Evolutionary conservation across 2,888 invertebrate species (phyloP), one percentile per base, ranked within the genome.

Genomic region (Ormyrus rosae): DNA sequence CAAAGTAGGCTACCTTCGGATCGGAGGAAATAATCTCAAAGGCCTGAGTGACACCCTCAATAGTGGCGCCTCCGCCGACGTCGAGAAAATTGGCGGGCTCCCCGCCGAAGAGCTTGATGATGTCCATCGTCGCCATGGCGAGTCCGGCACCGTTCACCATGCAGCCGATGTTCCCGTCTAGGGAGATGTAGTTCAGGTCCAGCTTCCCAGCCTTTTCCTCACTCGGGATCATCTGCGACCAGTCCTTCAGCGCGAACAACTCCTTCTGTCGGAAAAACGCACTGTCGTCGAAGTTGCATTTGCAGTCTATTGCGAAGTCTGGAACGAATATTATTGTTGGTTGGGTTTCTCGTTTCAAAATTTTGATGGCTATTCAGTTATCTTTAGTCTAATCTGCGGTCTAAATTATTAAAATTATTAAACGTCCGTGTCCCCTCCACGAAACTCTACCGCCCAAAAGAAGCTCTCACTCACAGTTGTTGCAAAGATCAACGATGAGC

Each of bases 111-210:
- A 93, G 87, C 85, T 93, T 93, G 84, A 94, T 93, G 56, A 94
- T 93, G 86, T 94, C 94, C 93, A 94, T 94, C 0, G 94, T 94
- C 34, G 93, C 93, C 93, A 94, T 94, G 46, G 94, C 94, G 72
- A 93, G 88, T 51, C 93, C 93, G 76, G 93, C 93, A 56, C 93
- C 93, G 86, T 93, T 93, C 13, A 93, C 93, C 84, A 93, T 88
- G 85, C 93, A 93, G 0, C 93, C 93, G 84, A 93, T 93, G 84
- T 91, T 92, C 77, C 93, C 94, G 85, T 93, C 93, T 45, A 94
- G 89, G 56, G 92, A 91, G 82, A 94, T 93, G 86, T 94, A 94
- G 87, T 92, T 94, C 71, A 94, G 90, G 83, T 92, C 91, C 61
- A 91, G 90, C 78, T 92, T 90, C 6, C 91, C 89, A n/a, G 94